Conservation (phyloP, 2,113 vertebrate genomes). For the Tyrannus savana region DNA sequence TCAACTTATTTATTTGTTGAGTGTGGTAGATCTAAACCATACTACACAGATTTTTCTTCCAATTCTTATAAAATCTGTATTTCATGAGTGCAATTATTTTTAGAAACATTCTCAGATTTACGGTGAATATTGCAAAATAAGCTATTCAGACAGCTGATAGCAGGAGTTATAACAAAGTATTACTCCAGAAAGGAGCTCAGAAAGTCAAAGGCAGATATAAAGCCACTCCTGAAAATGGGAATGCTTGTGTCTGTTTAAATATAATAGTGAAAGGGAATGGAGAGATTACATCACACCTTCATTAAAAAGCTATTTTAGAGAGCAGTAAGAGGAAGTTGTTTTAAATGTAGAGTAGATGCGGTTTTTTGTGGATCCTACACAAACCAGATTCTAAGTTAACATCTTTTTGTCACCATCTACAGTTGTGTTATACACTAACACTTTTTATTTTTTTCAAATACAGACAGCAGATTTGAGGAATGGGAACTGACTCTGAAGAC, state of each 20-base stretch:
- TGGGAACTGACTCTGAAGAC: background rate
- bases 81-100: background rate
- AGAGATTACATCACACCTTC: background rate
- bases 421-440: background rate
- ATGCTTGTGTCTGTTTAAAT: background rate
- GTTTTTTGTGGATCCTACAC: background rate
- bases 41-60: slow-evolving; percentile 12
- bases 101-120: slow-evolving; percentile 25
- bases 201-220: background rate
- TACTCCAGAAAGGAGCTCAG: background rate
- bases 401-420: slow-evolving; percentile 23
- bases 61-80: slow-evolving; percentile 21
- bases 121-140: background rate
- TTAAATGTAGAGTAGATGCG: background rate
- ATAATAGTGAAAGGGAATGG: background rate
- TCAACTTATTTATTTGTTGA: slow-evolving; percentile 32
- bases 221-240: background rate
- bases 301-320: background rate
- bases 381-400: background rate
- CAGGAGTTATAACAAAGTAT: background rate
- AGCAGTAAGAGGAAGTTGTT: background rate
- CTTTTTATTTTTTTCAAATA: background rate
- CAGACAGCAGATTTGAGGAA: background rate
- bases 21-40: slow-evolving; percentile 29
- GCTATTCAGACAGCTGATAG: background rate